These are phyloP conservation scores for Corythornis vintsioides DNA, from an alignment of 2,113 vertebrate species.

Conservation along the genomic window DNA sequence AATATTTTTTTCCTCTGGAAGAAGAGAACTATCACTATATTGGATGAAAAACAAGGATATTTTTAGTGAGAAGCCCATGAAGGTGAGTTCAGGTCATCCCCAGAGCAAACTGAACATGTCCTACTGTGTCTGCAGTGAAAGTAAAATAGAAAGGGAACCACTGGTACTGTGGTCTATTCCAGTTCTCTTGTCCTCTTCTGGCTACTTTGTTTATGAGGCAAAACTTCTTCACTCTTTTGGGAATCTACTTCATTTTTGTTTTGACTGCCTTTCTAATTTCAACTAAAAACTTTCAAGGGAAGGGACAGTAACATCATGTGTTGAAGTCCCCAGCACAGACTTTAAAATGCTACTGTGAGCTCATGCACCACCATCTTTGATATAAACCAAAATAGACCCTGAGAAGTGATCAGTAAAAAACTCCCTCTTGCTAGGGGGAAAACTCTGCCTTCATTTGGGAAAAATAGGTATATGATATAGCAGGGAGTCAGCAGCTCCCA, in stretches of 20 bases:
- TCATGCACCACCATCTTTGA: not conserved
- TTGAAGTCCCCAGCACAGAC: not conserved
- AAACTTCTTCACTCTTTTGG: not conserved
- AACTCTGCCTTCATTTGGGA: not conserved
- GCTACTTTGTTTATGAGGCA: not conserved
- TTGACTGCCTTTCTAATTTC: not conserved
- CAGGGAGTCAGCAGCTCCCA: not conserved
- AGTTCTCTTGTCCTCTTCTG: not conserved
- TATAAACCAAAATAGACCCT: not conserved
- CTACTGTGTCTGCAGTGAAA: not conserved
- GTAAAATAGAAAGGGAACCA: not conserved
- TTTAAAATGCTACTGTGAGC: not conserved
- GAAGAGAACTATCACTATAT: not conserved
- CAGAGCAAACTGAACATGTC: not conserved
- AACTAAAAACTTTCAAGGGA: not conserved
- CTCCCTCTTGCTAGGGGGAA: not conserved
- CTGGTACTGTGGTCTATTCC: not conserved
- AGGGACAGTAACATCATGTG: not conserved
- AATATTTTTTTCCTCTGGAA: not conserved
- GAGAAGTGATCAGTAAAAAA: not conserved
- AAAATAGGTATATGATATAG: not conserved
- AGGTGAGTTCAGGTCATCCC: not conserved
- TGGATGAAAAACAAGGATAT: not conserved
- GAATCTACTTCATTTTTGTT: not conserved
- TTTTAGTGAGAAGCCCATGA: not conserved